Evolutionary conservation across 35 echinoderm and acorn worm species (phyloP).

Genomic region (Lytechinus pictus): DNA sequence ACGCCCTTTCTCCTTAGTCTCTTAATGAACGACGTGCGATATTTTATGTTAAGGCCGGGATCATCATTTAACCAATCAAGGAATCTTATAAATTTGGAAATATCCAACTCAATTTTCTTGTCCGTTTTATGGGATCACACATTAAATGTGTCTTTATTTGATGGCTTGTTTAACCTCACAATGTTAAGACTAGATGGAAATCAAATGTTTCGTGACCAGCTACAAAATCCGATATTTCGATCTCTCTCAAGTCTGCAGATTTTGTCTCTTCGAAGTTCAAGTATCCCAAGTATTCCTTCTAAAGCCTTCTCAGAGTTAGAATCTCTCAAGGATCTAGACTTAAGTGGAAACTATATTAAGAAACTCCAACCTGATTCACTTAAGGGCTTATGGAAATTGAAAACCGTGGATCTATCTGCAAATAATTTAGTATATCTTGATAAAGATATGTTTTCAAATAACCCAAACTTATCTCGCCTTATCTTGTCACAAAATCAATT

Average conservation of each 20-base stretch:
- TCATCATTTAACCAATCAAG: background rate
- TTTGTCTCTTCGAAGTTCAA: background rate
- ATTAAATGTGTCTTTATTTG: background rate
- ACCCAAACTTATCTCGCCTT: background rate
- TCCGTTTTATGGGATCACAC: background rate
- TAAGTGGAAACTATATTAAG: background rate
- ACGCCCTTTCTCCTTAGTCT: background rate
- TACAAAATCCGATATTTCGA: background rate
- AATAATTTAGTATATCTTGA: background rate
- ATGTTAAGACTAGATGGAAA: background rate
- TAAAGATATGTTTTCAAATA: background rate
- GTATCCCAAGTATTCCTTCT: background rate
- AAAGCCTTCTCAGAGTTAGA: background rate
- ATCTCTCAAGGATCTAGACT: background rate
- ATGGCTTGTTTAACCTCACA: background rate
- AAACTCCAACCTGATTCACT: background rate
- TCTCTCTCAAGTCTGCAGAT: background rate
- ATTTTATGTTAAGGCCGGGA: background rate
- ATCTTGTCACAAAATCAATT: background rate
- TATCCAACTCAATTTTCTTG: background rate
- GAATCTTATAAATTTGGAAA: background rate
- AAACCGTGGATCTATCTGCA: background rate
- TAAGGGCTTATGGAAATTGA: background rate
- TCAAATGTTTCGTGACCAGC: background rate
- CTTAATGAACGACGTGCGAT: background rate